Percentiles rank a stretch among this genome's conserved stretches.
Evolutionary conservation across 2,888 invertebrate species (phyloP).

Genomic region (Eilema depressum): DNA sequence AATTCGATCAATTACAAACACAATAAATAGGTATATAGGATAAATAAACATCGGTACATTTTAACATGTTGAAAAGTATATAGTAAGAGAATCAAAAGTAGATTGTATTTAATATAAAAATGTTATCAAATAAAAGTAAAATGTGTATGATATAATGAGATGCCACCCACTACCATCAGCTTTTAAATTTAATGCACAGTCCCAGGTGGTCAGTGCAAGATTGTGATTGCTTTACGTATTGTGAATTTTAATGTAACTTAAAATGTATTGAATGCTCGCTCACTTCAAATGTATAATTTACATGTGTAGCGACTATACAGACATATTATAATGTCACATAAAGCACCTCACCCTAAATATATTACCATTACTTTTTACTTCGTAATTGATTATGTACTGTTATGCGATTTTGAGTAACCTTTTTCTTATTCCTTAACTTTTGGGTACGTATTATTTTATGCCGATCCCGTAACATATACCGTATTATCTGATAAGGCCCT

Average conservation of each 20-base stretch:
- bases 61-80: neutral
- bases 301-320: neutral
- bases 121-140: neutral
- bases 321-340: neutral
- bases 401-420: slow-evolving; percentile 9
- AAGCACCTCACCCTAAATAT: neutral
- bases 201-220: slow-evolving; percentile 39
- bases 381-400: neutral
- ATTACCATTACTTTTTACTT: neutral
- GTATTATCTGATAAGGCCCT: neutral
- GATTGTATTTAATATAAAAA: neutral
- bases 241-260: slow-evolving; percentile 43
- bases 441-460: slow-evolving; percentile 8
- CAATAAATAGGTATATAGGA: no score
- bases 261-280: slow-evolving; percentile 31
- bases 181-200: slow-evolving; percentile 31
- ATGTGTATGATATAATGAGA: neutral
- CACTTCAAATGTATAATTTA: neutral
- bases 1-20: neutral
- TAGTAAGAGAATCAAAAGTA: no score
- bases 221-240: slow-evolving; percentile 33
- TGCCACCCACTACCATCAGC: slow-evolving; percentile 6
- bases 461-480: slow-evolving; percentile 8
- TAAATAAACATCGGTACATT: no score
- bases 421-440: slow-evolving; percentile 2